Evolutionary conservation across 2,888 invertebrate genomes (phyloP), one percentile per base, ranked within the genome.

Genomic region (Trichopoda pennipes): DNA sequence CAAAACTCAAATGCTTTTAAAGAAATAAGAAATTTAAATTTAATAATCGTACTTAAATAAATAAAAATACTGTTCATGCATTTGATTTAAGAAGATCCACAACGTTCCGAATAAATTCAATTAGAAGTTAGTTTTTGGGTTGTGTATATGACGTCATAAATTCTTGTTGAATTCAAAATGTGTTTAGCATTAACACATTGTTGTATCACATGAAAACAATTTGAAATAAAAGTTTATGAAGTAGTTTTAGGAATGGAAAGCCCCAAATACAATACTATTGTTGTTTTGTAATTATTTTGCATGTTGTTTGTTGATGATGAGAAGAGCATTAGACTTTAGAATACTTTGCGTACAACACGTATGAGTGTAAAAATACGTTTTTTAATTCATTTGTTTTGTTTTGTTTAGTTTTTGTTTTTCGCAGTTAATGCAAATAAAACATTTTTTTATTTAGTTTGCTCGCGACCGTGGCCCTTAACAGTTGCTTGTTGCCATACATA

Each of bases 401-500:
- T 83, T 61, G 8, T 28, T 28, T 4, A 77, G 73, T 42, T 38
- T 51, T 38, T 73, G 19, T 53, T 78, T 82, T 82, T 82, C 79
- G 82, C 79, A 81, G 81, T 76, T 70, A 83, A 85, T 85, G 83
- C 85, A 85, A 85, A 85, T 84, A 76, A 81, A 77, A 73, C 61
- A 75, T 82, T 82, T 79, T 76, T 85, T 80, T 85, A 84, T 86
- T 87, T 85, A 87, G 87, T 88, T 86, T 81, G 86, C 85, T 88
- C 86, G 88, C 86, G 89, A 86, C 88, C 89, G 89, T 88, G 87
- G 85, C 84, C 86, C 86, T 84, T 85, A 85, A 72, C 85, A 84
- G 85, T 83, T 77, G 83, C 72, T 53, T 79, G 60, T 64, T 76
- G 56, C 9, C 21, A 55, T 63, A 38, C 55, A 49, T 28, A 19